phyloP scores from a whole-genome alignment of 2,113 vertebrate genomes.

The Pseudonaja textilis region DNA sequence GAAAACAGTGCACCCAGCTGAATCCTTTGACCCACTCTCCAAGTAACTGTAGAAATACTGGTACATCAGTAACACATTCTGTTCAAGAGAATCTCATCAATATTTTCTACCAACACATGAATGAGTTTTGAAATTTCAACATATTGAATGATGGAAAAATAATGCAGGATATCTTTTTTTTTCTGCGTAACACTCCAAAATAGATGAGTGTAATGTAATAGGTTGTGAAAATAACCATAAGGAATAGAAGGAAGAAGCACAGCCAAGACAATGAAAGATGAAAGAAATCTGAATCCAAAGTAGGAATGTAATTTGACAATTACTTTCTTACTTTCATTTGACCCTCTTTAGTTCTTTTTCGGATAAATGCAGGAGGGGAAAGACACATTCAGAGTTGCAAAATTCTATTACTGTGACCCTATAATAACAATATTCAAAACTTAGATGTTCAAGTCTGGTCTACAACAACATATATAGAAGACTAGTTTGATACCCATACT shows the following conservation, averaged over 20 bases:
- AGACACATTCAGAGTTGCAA: background rate
- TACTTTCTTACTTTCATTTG: background rate
- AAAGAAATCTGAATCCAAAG: background rate
- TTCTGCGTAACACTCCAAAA: background rate
- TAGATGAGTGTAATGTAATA: background rate
- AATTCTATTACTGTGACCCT: background rate
- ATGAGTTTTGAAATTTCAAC: background rate
- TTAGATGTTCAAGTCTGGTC: background rate
- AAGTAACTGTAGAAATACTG: background rate
- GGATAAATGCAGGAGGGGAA: background rate
- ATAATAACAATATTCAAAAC: background rate
- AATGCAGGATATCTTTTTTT: background rate
- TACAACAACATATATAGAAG: background rate
- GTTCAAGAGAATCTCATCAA: background rate
- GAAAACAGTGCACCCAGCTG: background rate
- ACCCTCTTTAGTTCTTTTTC: background rate
- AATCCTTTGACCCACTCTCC: background rate
- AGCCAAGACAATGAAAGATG: background rate
- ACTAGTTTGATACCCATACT: no score
- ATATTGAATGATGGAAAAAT: background rate
- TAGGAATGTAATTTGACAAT: background rate
- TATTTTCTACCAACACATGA: background rate
- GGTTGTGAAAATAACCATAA: background rate
- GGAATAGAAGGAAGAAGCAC: background rate
- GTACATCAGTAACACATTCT: background rate